phyloP scores from a whole-genome alignment of 1,140 invertebrate genomes.

The Trigoniulus corallinus region DNA sequence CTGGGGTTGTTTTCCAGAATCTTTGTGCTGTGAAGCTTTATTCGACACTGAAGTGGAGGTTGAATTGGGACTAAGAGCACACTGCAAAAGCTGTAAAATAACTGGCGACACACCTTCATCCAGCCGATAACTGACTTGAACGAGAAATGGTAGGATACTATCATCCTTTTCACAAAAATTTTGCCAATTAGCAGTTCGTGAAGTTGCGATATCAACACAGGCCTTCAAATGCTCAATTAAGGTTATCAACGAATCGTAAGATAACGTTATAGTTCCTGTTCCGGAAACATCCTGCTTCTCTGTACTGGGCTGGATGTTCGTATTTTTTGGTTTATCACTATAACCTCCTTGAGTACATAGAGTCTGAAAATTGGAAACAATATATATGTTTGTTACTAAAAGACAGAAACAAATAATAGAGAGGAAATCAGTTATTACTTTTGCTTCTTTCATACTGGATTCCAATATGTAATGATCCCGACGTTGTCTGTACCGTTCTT shows the following conservation, averaged over 20 bases:
- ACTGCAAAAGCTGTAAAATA: constrained; percentile 73
- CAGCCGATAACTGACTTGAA: constrained; percentile 58
- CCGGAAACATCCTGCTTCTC: constrained; percentile 14
- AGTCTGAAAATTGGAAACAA: constrained; percentile 29
- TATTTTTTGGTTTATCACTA: no score
- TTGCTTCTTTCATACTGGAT: neutral
- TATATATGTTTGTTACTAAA: neutral
- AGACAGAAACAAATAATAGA: neutral
- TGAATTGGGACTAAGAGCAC: constrained; percentile 47
- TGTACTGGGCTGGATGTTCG: no score
- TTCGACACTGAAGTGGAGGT: neutral
- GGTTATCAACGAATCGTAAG: constrained; percentile 78
- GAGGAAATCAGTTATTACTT: neutral
- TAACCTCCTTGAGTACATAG: constrained; percentile 41
- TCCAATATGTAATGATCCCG: constrained; percentile 49
- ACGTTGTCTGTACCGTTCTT: constrained; percentile 85
- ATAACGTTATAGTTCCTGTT: constrained; percentile 31
- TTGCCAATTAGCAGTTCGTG: constrained; percentile 90
- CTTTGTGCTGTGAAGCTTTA: no score
- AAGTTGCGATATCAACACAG: constrained; percentile 78
- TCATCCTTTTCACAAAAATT: constrained; percentile 60
- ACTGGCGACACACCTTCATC: constrained; percentile 88
- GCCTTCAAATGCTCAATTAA: constrained; percentile 89
- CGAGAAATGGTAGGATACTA: constrained; percentile 56
- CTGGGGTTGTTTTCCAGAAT: neutral